Percentiles rank a stretch among this genome's conserved stretches.
These are phyloP conservation scores for Epsilonema sp. DNA, from an alignment of 2,888 invertebrate genomes.

Conservation along the genomic window DNA sequence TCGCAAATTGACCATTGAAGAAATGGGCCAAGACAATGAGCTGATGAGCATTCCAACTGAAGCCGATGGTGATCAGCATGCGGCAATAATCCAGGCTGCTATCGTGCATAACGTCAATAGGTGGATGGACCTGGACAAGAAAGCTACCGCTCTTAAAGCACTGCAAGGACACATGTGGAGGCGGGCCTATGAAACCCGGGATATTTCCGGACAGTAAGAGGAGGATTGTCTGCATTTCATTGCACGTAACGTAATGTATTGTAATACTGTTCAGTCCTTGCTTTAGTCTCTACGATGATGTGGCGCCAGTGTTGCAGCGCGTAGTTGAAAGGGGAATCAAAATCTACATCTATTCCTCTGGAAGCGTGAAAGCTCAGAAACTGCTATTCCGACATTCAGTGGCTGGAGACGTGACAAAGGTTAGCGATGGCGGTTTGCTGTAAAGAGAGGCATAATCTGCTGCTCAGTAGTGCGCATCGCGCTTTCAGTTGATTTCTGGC, in stretches of 20 bases:
- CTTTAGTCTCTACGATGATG: slow-evolving; percentile 68
- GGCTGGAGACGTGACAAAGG: slow-evolving; percentile 51
- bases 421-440: slow-evolving; percentile 16
- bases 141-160: slow-evolving; percentile 52
- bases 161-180: slow-evolving; percentile 79
- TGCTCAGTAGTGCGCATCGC: too few species aligned
- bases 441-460: background rate
- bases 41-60: slow-evolving; percentile 13
- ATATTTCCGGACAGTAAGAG: slow-evolving; percentile 66
- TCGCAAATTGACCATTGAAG: slow-evolving; percentile 40
- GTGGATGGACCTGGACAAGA: slow-evolving; percentile 61
- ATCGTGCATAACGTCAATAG: slow-evolving; percentile 51
- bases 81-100: slow-evolving; percentile 40
- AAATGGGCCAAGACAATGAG: slow-evolving; percentile 10
- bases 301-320: slow-evolving; percentile 47
- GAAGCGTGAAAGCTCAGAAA: slow-evolving; percentile 71
- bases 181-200: slow-evolving; percentile 55
- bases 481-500: slow-evolving; percentile 43
- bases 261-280: too few species aligned
- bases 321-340: slow-evolving; percentile 49
- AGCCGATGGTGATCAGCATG: slow-evolving; percentile 35
- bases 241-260: slow-evolving; percentile 5
- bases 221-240: slow-evolving; percentile 22
- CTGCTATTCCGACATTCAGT: slow-evolving; percentile 55
- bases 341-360: slow-evolving; percentile 73